These are phyloP conservation scores for Drosophila quasianomalipes DNA, from an alignment of 2,888 invertebrate species.

Conservation along the genomic window DNA sequence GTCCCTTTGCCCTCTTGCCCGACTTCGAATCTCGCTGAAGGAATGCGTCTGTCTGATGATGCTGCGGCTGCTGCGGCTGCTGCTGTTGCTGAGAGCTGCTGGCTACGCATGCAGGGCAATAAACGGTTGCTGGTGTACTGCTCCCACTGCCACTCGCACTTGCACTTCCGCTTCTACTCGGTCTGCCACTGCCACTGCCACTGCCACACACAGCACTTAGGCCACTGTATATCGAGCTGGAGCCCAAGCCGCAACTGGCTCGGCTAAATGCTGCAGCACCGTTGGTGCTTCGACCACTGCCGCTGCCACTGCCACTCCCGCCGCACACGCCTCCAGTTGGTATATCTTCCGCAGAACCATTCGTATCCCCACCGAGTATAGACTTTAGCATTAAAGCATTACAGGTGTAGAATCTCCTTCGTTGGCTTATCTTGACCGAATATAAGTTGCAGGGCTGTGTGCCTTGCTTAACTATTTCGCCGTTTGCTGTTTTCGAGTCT, in stretches of 20 bases:
- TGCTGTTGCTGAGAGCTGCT: constrained; percentile 43
- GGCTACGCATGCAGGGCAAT: constrained; percentile 72
- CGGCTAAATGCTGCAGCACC: constrained; percentile 49
- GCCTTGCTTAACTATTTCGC: constrained; percentile 32
- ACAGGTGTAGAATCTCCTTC: constrained; percentile 79
- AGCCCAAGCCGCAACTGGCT: constrained; percentile 55
- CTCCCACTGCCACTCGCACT: constrained; percentile 45
- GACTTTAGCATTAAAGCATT: constrained; percentile 85
- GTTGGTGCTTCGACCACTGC: constrained; percentile 29
- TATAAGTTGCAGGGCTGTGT: constrained; percentile 42
- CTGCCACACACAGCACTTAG: constrained; percentile 58
- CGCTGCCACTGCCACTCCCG: constrained; percentile 53
- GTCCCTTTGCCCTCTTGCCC: constrained; percentile 54
- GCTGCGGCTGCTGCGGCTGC: constrained; percentile 36
- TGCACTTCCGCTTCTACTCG: constrained; percentile 20
- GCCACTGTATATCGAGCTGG: constrained; percentile 64
- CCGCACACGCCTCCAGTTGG: constrained; percentile 66
- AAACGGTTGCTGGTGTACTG: constrained; percentile 60
- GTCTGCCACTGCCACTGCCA: constrained; percentile 21
- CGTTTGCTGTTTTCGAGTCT: constrained; percentile 12
- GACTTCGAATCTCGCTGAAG: constrained; percentile 55
- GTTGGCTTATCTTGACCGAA: constrained; percentile 73
- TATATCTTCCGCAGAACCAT: constrained; percentile 78
- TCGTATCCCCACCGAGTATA: constrained; percentile 82
- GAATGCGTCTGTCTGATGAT: constrained; percentile 28